Evolutionary conservation across 1,140 invertebrate species (phyloP).

Genomic region (Hycleus cichorii): DNA sequence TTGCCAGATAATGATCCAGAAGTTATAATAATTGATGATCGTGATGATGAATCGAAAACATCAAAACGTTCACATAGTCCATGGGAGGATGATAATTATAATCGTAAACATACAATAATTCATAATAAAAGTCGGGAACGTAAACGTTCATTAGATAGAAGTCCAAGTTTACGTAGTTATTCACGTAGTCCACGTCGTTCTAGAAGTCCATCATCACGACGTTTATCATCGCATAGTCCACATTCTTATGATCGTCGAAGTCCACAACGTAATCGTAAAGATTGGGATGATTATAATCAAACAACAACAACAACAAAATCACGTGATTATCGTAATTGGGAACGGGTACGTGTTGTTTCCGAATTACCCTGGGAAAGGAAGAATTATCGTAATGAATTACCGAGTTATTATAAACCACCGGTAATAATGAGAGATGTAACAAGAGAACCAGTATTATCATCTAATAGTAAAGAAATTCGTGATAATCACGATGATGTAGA

Average conservation of each 20-base stretch:
- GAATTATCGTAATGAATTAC: background rate
- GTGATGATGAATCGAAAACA: conserved; percentile 29
- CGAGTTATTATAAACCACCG: conserved; percentile 20
- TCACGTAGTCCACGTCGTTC: background rate
- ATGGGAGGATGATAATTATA: conserved; percentile 29
- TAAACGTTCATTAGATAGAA: background rate
- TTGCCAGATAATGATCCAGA: conserved; percentile 37
- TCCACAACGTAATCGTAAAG: background rate
- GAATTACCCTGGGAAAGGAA: conserved; percentile 22
- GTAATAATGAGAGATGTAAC: conserved; percentile 26
- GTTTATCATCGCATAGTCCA: background rate
- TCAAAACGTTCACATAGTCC: conserved; percentile 32
- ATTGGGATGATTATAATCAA: conserved; percentile 17
- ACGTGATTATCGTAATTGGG: conserved; percentile 19
- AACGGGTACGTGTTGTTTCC: conserved; percentile 23
- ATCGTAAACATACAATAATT: background rate
- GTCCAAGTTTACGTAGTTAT: background rate
- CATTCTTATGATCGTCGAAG: background rate
- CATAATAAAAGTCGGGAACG: background rate
- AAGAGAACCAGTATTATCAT: conserved; percentile 22
- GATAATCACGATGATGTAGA: conserved; percentile 25
- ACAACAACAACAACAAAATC: background rate
- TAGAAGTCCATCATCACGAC: background rate
- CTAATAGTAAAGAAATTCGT: conserved; percentile 14
- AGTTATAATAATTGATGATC: conserved; percentile 36